Conservation (phyloP, 2,888 invertebrate genomes). For the Scrobipalpa atriplicella region DNA sequence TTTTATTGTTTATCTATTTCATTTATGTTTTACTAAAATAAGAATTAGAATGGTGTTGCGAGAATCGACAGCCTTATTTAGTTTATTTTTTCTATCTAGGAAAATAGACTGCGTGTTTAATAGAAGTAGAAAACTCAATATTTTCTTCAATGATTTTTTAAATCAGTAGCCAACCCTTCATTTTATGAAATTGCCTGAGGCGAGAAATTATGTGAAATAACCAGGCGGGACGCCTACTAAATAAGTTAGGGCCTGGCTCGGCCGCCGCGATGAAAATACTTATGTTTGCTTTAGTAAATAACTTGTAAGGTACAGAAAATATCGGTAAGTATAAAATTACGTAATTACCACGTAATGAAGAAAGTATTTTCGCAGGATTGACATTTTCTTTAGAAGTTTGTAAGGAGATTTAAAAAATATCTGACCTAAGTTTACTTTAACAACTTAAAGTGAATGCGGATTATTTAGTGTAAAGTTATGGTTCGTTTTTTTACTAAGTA, state of each 20-base stretch:
- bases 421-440: too few relatives aligned
- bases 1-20: too few relatives aligned
- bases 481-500: too few relatives aligned
- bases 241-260: slow-evolving; percentile 10
- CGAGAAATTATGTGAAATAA: slow-evolving; percentile 10
- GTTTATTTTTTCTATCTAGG: too few relatives aligned
- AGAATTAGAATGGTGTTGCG: too few relatives aligned
- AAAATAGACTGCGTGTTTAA: too few relatives aligned
- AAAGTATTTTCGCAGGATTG: neutral
- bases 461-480: too few relatives aligned
- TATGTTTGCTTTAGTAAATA: neutral
- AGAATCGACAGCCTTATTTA: too few relatives aligned
- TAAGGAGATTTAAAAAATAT: neutral
- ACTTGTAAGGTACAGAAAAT: neutral
- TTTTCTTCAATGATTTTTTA: neutral
- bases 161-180: neutral
- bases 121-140: neutral
- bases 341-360: neutral
- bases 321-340: neutral
- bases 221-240: slow-evolving; percentile 18
- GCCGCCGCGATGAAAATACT: slow-evolving; percentile 1
- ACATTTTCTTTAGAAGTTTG: slow-evolving; percentile 1
- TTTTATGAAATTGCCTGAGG: slow-evolving; percentile 13
- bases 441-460: too few relatives aligned
- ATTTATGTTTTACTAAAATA: too few relatives aligned